Evolutionary conservation across 2,888 invertebrate genomes (phyloP).

Genomic region (Clivina fossor): DNA sequence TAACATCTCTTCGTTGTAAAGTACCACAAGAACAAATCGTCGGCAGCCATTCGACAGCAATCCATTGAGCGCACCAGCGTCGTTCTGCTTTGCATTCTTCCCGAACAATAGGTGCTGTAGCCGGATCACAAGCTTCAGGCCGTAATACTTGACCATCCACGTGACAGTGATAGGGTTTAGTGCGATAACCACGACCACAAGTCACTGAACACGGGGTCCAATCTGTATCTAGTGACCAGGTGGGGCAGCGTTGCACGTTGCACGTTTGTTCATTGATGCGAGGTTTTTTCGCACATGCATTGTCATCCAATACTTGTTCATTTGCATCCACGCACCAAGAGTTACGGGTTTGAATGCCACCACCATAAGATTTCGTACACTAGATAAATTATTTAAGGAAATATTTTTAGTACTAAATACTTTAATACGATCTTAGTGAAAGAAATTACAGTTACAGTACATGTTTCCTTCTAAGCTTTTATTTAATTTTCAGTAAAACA

Average conservation of each 20-base stretch:
- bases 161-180: slow-evolving; percentile 54
- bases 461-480: not conserved
- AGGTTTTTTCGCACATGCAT: slow-evolving; percentile 28
- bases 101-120: slow-evolving; percentile 45
- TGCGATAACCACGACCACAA: slow-evolving; percentile 60
- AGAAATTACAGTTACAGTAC: not conserved
- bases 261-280: slow-evolving; percentile 54
- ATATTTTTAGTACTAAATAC: too few relatives aligned
- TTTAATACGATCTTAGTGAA: not conserved
- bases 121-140: slow-evolving; percentile 50
- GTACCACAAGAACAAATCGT: not conserved
- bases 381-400: slow-evolving; percentile 44
- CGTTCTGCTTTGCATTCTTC: slow-evolving; percentile 52
- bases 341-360: slow-evolving; percentile 63
- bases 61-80: slow-evolving; percentile 59
- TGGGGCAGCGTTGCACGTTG: slow-evolving; percentile 62
- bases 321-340: slow-evolving; percentile 62
- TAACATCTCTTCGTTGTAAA: not conserved
- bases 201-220: slow-evolving; percentile 66
- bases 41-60: slow-evolving; percentile 54
- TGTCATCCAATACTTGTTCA: slow-evolving; percentile 44
- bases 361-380: slow-evolving; percentile 72
- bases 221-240: slow-evolving; percentile 59
- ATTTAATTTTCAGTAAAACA: too few relatives aligned
- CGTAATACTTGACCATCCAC: slow-evolving; percentile 56